phyloP scores from a whole-genome alignment of 1,140 invertebrate species.

The Tetramorium parvispinum region DNA sequence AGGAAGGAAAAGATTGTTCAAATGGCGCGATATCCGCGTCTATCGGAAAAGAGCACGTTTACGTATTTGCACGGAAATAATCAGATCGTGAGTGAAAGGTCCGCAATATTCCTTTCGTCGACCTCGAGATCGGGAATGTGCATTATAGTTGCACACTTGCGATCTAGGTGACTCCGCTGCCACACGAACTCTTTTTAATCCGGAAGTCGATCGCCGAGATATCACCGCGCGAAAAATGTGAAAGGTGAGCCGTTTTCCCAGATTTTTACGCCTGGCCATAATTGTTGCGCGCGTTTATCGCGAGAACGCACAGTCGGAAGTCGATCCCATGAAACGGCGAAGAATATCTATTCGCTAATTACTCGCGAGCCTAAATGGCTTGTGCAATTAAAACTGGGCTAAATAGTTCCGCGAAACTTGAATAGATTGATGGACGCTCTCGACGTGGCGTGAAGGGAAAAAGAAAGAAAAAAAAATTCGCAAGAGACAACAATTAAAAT shows the following conservation, averaged over 20 bases:
- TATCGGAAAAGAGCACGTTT: constrained; percentile 48
- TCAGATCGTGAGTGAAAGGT: constrained; percentile 76
- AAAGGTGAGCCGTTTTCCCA: constrained; percentile 52
- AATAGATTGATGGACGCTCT: neutral
- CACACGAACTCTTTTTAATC: constrained; percentile 41
- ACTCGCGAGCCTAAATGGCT: neutral
- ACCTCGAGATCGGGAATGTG: constrained; percentile 44
- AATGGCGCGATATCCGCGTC: constrained; percentile 44
- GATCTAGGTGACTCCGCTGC: constrained; percentile 45
- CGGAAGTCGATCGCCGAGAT: constrained; percentile 47
- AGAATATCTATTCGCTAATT: constrained; percentile 39
- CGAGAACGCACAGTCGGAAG: constrained; percentile 31
- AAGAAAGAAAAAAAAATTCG: neutral
- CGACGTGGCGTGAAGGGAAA: neutral
- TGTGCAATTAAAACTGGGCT: constrained; percentile 37
- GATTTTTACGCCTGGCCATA: constrained; percentile 32
- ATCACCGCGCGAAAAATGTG: constrained; percentile 42
- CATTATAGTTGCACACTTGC: constrained; percentile 1
- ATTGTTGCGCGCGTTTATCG: neutral
- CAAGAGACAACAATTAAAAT: constrained; percentile 9
- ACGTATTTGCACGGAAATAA: constrained; percentile 65
- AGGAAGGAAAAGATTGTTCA: constrained; percentile 44
- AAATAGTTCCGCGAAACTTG: constrained; percentile 27
- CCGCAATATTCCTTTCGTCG: constrained; percentile 70
- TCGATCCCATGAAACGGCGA: constrained; percentile 22